Evolutionary conservation across 2,113 vertebrate species (phyloP).

Genomic region (Pheucticus melanocephalus): DNA sequence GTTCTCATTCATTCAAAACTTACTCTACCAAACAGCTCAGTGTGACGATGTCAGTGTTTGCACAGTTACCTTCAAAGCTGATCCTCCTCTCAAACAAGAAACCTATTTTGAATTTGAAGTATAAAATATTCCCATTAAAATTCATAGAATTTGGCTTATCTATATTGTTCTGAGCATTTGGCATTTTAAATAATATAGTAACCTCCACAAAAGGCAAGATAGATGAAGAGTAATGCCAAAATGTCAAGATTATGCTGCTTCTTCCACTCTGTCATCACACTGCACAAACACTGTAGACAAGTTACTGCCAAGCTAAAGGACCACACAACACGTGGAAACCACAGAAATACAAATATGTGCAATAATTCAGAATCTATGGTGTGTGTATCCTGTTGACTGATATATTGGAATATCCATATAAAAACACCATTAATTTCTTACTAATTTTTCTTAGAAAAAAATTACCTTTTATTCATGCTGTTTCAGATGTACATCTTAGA

Average conservation of each 20-base stretch:
- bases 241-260: conserved; percentile 29
- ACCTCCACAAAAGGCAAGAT: conserved; percentile 26
- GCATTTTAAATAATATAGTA: conserved; percentile 43
- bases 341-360: background rate
- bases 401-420: background rate
- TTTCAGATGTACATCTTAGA: background rate
- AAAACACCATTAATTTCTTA: background rate
- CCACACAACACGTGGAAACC: background rate
- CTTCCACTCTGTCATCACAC: conserved; percentile 18
- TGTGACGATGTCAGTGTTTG: background rate
- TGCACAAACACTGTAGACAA: background rate
- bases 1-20: background rate
- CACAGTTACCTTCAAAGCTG: conserved; percentile 28
- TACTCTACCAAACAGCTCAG: background rate
- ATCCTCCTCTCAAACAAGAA: conserved; percentile 32
- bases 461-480: background rate
- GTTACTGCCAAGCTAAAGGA: background rate
- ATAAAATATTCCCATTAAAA: conserved; percentile 34
- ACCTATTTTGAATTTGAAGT: conserved; percentile 24
- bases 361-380: background rate
- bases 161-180: conserved; percentile 44
- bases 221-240: conserved; percentile 53
- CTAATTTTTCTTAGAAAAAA: background rate
- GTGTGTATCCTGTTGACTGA: background rate
- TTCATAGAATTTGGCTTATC: conserved; percentile 47